Conservation (phyloP, 30 jellyfish, hydroid and myxozoan species). For the Phacellophora camtschatica region DNA sequence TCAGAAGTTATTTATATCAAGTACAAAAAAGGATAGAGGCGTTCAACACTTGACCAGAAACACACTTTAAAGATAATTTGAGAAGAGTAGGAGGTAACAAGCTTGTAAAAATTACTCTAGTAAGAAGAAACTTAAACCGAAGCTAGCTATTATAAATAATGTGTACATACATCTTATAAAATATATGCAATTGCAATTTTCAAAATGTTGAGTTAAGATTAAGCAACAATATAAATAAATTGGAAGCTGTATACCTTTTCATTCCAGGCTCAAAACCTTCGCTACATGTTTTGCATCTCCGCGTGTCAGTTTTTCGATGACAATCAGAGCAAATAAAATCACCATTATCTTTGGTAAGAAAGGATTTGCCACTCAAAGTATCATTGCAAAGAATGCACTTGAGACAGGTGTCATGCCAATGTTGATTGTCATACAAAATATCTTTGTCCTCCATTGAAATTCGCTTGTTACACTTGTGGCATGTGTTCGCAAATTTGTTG, state of each 20-base stretch:
- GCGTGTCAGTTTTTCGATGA: slow-evolving; percentile 79
- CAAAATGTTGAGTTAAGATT: too few relatives aligned
- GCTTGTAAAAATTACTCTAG: too few relatives aligned
- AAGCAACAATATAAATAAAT: neutral
- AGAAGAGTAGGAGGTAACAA: too few relatives aligned
- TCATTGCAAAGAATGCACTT: slow-evolving; percentile 73
- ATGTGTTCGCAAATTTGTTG: slow-evolving; percentile 78
- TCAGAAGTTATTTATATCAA: too few relatives aligned
- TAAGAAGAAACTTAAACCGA: too few relatives aligned
- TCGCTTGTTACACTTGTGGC: slow-evolving; percentile 81
- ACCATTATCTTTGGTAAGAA: slow-evolving; percentile 71
- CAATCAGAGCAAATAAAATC: slow-evolving; percentile 90
- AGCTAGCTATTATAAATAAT: too few relatives aligned
- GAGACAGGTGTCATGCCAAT: slow-evolving; percentile 96
- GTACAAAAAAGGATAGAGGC: too few relatives aligned
- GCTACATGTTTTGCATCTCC: slow-evolving; percentile 80
- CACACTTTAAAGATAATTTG: too few relatives aligned
- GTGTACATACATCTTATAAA: too few relatives aligned
- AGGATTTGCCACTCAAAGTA: slow-evolving; percentile 83
- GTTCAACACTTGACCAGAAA: too few relatives aligned
- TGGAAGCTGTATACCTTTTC: slow-evolving; percentile 75
- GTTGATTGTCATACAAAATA: slow-evolving; percentile 90
- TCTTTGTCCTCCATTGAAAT: slow-evolving; percentile 93
- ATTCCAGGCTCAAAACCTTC: slow-evolving; percentile 97
- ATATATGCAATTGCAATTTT: too few relatives aligned